These are phyloP conservation scores for Sceloporus undulatus DNA, from an alignment of 2,113 vertebrate species.

Conservation along the genomic window DNA sequence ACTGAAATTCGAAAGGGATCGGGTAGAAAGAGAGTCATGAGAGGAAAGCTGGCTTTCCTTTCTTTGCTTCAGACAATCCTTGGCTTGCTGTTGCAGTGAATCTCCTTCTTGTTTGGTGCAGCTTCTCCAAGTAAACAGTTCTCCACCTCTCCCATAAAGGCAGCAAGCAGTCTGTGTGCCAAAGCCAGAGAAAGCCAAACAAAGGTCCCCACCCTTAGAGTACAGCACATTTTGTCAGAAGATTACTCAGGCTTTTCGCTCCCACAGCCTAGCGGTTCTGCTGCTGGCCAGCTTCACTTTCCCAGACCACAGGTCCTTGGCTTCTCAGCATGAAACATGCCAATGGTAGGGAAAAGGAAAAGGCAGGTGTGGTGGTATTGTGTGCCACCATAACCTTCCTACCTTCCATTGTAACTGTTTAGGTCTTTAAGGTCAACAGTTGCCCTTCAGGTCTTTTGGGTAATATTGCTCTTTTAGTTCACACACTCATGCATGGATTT, in stretches of 20 bases:
- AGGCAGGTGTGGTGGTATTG: background rate
- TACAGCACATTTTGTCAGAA: constrained; percentile 45
- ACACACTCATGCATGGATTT: background rate
- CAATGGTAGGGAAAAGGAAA: background rate
- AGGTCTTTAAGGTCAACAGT: background rate
- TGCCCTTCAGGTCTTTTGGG: background rate
- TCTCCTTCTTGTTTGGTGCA: constrained; percentile 24
- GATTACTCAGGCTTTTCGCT: constrained; percentile 34
- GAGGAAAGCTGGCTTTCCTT: background rate
- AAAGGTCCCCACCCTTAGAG: constrained; percentile 69
- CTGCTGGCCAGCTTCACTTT: constrained; percentile 9
- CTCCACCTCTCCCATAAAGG: constrained; percentile 63
- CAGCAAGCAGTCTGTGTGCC: constrained; percentile 31
- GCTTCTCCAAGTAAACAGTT: constrained; percentile 65
- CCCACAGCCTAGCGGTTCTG: constrained; percentile 14
- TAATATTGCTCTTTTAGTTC: background rate
- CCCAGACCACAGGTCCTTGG: background rate
- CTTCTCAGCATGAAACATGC: constrained; percentile 23
- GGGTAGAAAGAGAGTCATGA: background rate
- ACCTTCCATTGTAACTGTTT: background rate
- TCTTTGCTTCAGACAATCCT: background rate
- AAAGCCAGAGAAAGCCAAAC: constrained; percentile 67
- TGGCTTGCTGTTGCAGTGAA: background rate
- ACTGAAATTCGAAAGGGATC: background rate
- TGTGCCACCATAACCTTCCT: background rate